Evolutionary conservation across 2,797 vertebrate genomes (phyloP), one percentile per base, ranked within the genome.

Genomic region (Sebastes alutus): DNA sequence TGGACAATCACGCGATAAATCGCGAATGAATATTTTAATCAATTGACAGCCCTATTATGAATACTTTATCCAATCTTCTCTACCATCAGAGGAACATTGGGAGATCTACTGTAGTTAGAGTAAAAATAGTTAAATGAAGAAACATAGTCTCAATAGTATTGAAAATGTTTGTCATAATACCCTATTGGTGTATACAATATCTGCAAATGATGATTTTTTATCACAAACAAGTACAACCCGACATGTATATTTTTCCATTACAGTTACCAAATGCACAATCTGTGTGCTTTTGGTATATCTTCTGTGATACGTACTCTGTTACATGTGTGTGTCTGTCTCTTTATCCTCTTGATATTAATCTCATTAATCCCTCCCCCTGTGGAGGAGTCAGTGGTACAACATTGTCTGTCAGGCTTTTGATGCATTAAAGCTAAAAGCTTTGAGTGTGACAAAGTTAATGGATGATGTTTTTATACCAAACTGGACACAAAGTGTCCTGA

Each of bases 401-500:
- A 56, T 38, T 72, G 27, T 38, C 46, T 55, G 22, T 62, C 33
- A 29, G 54, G 27, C 20, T 72, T 65, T 68, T 66, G 18, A 72
- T 72, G 71, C 72, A 67, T 77, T 78, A 78, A 82, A 83, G 38
- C 63, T 67, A 63, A 80, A 60, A 69, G 72, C 68, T 69, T 70
- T 33, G 22, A 18, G 71, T 62, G 42, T 65, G 33, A 77, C 65
- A 30, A 67, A 67, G 72, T 82, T 74, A 85, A 88, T 78, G 76
- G 72, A 67, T 13, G 35, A 32, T 67, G 54, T 61, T 79, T 70
- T 32, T 46, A 75, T 23, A 65, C 29, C 58, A 55, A 46, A 72
- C 65, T 66, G 29, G 20, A 71, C 20, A 29, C 20, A 73, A 23
- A 67, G 29, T 54, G 38, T 63, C 4, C 60, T 67, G 61, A 72